These are phyloP conservation scores for Parthenolecanium corni DNA, from an alignment of 2,888 invertebrate species.

Conservation along the genomic window DNA sequence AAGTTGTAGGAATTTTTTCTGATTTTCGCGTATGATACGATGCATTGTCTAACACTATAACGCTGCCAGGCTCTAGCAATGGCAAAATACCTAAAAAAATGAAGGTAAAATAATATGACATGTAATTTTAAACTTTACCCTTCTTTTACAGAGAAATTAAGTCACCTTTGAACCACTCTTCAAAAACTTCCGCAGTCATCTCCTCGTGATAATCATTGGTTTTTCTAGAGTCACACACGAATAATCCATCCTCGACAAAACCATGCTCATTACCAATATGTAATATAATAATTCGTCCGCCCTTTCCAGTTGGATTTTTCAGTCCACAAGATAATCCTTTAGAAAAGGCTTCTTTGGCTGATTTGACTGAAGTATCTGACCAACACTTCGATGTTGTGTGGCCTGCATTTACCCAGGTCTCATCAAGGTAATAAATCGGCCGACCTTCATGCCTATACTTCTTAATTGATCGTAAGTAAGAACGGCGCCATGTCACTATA, in stretches of 20 bases:
- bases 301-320: not conserved
- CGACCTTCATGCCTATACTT: not conserved
- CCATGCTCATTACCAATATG: conserved; percentile 1
- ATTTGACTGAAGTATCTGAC: not conserved
- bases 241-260: not conserved
- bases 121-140: too few species aligned
- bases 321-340: not conserved
- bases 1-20: not conserved
- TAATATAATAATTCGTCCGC: not conserved
- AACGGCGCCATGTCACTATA: conserved; percentile 6
- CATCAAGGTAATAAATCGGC: conserved; percentile 5
- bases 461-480: conserved; percentile 1
- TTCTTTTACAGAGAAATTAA: too few species aligned
- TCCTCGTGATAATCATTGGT: conserved; percentile 13
- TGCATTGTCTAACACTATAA: not conserved
- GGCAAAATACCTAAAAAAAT: too few species aligned
- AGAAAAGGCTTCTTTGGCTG: not conserved
- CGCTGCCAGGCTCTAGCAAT: not conserved
- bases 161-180: conserved; percentile 25
- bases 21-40: not conserved
- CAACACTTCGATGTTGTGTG: not conserved
- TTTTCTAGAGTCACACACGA: not conserved
- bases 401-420: not conserved
- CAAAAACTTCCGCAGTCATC: conserved; percentile 14
- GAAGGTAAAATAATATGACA: too few species aligned